Conservation (phyloP, 2,797 vertebrate species). For the Prunella strophiata region DNA sequence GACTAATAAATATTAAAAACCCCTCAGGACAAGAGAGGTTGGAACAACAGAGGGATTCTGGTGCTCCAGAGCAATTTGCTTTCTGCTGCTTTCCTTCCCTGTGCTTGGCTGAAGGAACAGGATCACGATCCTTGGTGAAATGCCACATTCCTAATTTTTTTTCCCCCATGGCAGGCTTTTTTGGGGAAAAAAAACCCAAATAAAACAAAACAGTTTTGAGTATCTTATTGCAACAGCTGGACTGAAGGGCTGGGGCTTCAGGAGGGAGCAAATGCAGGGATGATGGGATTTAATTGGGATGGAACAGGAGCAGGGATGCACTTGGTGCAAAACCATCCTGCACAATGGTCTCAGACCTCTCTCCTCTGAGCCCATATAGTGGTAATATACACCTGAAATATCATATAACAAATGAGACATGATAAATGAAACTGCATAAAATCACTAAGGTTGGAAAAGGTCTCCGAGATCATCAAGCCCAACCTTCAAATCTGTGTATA, state of each 20-base stretch:
- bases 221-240: background rate
- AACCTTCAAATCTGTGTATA: fast-evolving
- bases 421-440: background rate
- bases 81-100: background rate
- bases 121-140: fast-evolving
- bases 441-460: background rate
- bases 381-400: background rate
- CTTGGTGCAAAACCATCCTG: background rate
- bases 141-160: too few species aligned
- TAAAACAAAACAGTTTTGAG: background rate
- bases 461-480: background rate
- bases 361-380: background rate
- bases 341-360: background rate
- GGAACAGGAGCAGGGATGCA: fast-evolving
- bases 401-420: fast-evolving
- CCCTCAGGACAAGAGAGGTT: background rate
- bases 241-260: fast-evolving
- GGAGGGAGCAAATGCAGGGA: background rate
- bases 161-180: fast-evolving
- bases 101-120: fast-evolving
- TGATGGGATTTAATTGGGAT: background rate
- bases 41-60: background rate
- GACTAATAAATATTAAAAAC: background rate
- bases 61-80: background rate
- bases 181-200: fast-evolving